Evolutionary conservation across 2,797 vertebrate genomes (phyloP).

Genomic region (Aeoliscus strigatus): DNA sequence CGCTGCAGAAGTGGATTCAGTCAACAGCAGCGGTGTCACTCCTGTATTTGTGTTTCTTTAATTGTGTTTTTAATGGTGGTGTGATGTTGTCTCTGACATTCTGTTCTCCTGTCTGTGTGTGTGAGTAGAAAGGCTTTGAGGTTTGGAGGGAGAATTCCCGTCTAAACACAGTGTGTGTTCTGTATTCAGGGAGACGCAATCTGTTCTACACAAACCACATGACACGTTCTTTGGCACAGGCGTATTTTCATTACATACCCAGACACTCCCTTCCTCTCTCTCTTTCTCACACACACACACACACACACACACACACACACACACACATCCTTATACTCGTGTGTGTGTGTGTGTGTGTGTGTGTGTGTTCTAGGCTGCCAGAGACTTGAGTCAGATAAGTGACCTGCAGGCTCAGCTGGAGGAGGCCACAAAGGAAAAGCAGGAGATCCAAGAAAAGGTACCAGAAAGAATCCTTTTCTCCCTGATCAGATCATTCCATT

Average conservation of each 20-base stretch:
- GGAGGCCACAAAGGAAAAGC: slow-evolving; percentile 91
- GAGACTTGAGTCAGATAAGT: slow-evolving; percentile 93
- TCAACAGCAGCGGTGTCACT: background rate
- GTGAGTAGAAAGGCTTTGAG: slow-evolving; percentile 22
- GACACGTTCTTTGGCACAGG: slow-evolving; percentile 27
- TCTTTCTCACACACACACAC: background rate
- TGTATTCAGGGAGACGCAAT: slow-evolving; percentile 37
- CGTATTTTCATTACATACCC: background rate
- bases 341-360: slow-evolving; percentile 19
- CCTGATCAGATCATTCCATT: slow-evolving; percentile 61
- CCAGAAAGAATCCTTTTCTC: slow-evolving; percentile 36
- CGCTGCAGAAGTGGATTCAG: background rate
- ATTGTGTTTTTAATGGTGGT: slow-evolving; percentile 1
- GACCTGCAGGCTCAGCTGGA: slow-evolving; percentile 94
- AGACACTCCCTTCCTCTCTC: background rate
- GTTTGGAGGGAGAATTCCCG: slow-evolving; percentile 36
- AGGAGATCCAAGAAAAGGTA: slow-evolving; percentile 98
- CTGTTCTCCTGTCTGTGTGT: slow-evolving; percentile 19
- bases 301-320: background rate
- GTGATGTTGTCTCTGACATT: background rate
- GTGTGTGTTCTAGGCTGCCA: slow-evolving; percentile 77
- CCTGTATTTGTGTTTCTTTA: background rate
- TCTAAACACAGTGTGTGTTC: slow-evolving; percentile 35
- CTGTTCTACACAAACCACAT: slow-evolving; percentile 42
- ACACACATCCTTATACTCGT: slow-evolving; percentile 10